Evolutionary conservation across 2,888 invertebrate genomes (phyloP), one percentile per base, ranked within the genome.

Genomic region (Ectemnius continuus): DNA sequence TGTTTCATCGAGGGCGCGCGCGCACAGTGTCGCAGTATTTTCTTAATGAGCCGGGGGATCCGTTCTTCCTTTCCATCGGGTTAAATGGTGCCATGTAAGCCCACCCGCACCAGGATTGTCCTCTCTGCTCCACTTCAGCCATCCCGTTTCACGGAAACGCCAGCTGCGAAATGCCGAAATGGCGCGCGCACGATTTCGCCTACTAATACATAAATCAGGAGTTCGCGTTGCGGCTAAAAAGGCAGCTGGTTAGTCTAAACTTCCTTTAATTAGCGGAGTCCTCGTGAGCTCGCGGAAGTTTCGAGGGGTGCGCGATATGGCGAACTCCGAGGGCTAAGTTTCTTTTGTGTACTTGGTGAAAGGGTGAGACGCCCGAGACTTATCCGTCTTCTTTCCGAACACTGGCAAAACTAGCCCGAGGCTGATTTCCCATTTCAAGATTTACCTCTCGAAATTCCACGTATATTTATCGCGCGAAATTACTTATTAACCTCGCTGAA

Each of bases 21-120:
- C 18, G 48, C 46, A 36, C 52, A 28, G 45, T 61, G 60, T 68
- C 61, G 13, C 28, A 61, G 61, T 66, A 62, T 68, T 58, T 62
- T 68, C 70, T 75, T 78, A 71, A 78, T 64, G 64, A 78, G 70
- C 47, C 66, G 20, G 46, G 52, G 65, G 58, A 28, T 63, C 59
- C 59, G 62, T 65, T 48, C 52, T 52, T 57, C 46, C 56, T 65
- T 45, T 56, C 64, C 47, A 58, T 26, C 62, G 23, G 52, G 61
- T 45, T 61, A 62, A 68, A 69, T 61, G 61, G 56, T 26, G 66
- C 52, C 66, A 70, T 65, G 69, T 78, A 75, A 78, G 68, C 68
- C 47, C 78, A 26, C 62, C 63, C 56, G 52, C 61, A 62, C 2
- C 3, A 63, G 23, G 58, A 64, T 45, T 23, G 48, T 20, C 23